These are phyloP conservation scores for Lasioglossum marginatum DNA, from an alignment of 2,888 invertebrate genomes.

Conservation along the genomic window DNA sequence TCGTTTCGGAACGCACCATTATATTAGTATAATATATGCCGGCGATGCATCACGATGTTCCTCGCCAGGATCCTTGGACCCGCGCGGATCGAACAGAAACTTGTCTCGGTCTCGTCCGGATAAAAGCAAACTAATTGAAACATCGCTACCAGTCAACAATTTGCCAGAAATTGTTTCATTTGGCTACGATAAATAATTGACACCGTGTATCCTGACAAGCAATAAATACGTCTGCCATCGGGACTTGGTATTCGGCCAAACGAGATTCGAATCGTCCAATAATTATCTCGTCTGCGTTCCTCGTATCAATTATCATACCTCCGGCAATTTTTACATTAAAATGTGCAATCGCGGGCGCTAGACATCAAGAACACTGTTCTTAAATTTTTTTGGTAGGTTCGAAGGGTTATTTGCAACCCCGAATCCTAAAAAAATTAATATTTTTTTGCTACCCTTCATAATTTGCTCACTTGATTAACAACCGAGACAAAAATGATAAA, in stretches of 20 bases:
- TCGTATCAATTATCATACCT: background rate
- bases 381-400: too few relatives aligned
- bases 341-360: too few relatives aligned
- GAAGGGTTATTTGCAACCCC: too few relatives aligned
- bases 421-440: too few relatives aligned
- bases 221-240: constrained; percentile 5
- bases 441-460: too few relatives aligned
- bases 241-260: constrained; percentile 3
- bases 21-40: background rate
- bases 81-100: background rate
- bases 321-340: background rate
- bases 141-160: background rate
- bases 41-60: background rate
- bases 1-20: background rate
- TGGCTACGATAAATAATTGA: background rate
- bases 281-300: background rate
- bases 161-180: constrained; percentile 1
- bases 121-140: constrained; percentile 3
- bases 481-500: too few relatives aligned
- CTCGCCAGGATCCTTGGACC: background rate
- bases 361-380: too few relatives aligned
- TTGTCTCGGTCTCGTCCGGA: background rate
- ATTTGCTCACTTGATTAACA: too few relatives aligned
- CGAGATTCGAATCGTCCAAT: constrained; percentile 18
- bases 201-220: background rate